phyloP scores from a whole-genome alignment of 2,797 vertebrate species.

The Pempheris klunzingeri region DNA sequence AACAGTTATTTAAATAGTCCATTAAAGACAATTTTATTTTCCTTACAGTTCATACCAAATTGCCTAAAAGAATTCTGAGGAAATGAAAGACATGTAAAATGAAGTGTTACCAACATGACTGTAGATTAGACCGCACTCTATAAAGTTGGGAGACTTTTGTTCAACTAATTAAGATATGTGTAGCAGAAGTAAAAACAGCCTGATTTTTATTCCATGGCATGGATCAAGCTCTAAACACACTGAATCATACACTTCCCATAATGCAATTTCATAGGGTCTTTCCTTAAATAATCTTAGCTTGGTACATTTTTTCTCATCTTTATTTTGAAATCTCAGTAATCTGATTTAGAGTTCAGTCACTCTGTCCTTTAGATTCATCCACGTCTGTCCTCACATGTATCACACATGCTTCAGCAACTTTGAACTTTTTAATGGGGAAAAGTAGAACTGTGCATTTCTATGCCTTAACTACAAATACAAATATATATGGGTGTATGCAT shows the following conservation, averaged over 20 bases:
- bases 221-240: neutral
- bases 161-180: neutral
- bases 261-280: too few species aligned
- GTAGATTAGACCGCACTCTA: neutral
- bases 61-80: too few species aligned
- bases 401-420: neutral
- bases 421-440: neutral
- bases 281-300: too few species aligned
- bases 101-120: too few species aligned
- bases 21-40: neutral
- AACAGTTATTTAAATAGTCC: neutral
- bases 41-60: neutral
- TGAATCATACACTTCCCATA: neutral
- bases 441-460: neutral
- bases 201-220: neutral
- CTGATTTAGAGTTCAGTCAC: neutral
- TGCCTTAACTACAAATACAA: neutral
- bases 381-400: neutral
- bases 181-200: constrained; percentile 4
- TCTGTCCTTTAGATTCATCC: neutral
- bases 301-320: neutral
- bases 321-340: constrained; percentile 3
- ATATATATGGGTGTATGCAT: neutral
- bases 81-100: too few species aligned
- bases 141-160: constrained; percentile 18